phyloP scores from a whole-genome alignment of 1,140 invertebrate genomes.

The Calycopis cecrops region DNA sequence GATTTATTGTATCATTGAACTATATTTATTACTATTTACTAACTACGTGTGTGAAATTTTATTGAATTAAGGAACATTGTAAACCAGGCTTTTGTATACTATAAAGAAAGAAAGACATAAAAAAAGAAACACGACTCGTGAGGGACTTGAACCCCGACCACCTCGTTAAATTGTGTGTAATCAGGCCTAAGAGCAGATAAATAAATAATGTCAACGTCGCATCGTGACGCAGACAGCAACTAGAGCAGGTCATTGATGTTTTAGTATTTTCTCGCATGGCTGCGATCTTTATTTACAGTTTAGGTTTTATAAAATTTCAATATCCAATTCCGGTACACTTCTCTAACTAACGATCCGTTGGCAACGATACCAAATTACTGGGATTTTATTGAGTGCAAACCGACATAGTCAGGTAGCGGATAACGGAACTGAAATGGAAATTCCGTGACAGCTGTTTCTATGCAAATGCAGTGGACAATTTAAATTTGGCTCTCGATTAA shows the following conservation, averaged over 20 bases:
- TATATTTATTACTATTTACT: too few species aligned
- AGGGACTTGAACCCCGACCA: too few species aligned
- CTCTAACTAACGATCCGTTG: conserved; percentile 57
- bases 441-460: conserved; percentile 26
- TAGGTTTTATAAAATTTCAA: conserved; percentile 14
- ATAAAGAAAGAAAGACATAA: too few species aligned
- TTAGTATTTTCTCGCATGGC: conserved; percentile 12
- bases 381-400: conserved; percentile 24
- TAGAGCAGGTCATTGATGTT: conserved; percentile 16
- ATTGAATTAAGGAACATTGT: too few species aligned
- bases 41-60: too few species aligned
- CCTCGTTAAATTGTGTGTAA: too few species aligned
- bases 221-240: conserved; percentile 3
- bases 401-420: conserved; percentile 4
- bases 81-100: too few species aligned
- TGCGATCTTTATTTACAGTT: conserved; percentile 1
- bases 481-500: conserved; percentile 22
- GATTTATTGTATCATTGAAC: too few species aligned
- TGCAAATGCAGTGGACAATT: conserved; percentile 30
- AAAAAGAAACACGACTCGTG: too few species aligned
- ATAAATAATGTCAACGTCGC: too few species aligned
- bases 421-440: conserved; percentile 23
- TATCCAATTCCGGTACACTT: conserved; percentile 66
- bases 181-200: too few species aligned
- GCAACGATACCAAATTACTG: conserved; percentile 46